Base-by-base conservation (phyloP, 1,140 invertebrate genomes). In the Neotoxoptera formosana region DNA sequence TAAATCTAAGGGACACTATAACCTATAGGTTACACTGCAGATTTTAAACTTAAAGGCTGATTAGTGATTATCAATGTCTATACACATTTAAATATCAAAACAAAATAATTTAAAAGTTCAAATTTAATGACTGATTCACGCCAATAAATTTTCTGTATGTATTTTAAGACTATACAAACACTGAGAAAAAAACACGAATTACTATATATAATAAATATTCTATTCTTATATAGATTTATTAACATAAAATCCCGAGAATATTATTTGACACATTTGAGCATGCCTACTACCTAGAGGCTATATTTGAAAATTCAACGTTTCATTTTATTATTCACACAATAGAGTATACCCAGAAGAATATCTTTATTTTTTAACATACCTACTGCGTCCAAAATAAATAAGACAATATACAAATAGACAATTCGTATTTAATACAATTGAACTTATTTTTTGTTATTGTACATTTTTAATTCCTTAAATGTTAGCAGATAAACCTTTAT, bases 271-370 rank as follows among this genome's bases (percentile, higher is more conserved):
- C 30, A n/a, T 56, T 4, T 4, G 14, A 53, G 20, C 7, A 60
- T 17, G 60, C 60, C 8, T 67, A 67, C 11, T 60, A 9, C 30
- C 60, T n/a, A 30, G 47, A 87, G 1, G 2, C 11, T 53, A 21
- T 88, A 23, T 88, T 88, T 51, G 17, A 53, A 6, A 88, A 36
- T 88, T 3, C 86, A 48, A 88, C n/a, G 87, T 88, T 88, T 88
- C 87, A 53, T 23, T 88, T 88, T 53, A 21, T 88, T 53, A 25
- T 36, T 36, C 17, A 53, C 4, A 53, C 21, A 89, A 89, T 56
- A 53, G 11, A n/a, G 11, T n/a, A 67, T 17, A 67, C 30, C 30
- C 60, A 67, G 30, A 9, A 41, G 34, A 91, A 47, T 91, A 48
- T 48, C 90, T 20, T 76, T 60, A 60, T 76, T 90, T 90, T 90